phyloP scores from a whole-genome alignment of 2,888 invertebrate species.

The Tanypteryx hageni region DNA sequence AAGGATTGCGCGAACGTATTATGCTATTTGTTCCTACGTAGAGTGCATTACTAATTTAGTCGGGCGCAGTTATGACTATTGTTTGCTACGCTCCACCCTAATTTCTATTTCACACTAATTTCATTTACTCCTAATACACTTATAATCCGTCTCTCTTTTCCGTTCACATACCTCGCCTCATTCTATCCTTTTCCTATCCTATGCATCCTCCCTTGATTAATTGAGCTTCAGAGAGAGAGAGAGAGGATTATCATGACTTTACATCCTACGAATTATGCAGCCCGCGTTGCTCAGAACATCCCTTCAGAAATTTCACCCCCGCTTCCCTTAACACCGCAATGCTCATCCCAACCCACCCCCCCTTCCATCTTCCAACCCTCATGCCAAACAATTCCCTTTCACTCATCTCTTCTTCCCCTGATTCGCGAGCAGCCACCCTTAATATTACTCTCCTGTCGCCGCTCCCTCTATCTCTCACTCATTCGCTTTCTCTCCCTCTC shows the following conservation, averaged over 20 bases:
- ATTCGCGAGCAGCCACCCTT: too few relatives aligned
- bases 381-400: constrained; percentile 3
- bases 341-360: background rate
- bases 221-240: background rate
- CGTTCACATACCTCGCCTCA: background rate
- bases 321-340: background rate
- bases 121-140: background rate
- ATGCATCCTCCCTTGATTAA: background rate
- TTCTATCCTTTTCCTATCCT: background rate
- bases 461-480: background rate
- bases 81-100: too few relatives aligned
- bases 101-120: too few relatives aligned
- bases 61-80: too few relatives aligned
- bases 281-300: background rate
- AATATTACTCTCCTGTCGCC: too few relatives aligned
- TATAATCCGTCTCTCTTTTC: background rate
- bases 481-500: too few relatives aligned
- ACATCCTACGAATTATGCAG: constrained; percentile 13
- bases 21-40: too few relatives aligned
- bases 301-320: background rate
- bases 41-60: too few relatives aligned
- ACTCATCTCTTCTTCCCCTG: background rate
- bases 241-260: constrained; percentile 21
- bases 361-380: background rate
- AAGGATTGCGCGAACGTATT: too few relatives aligned